Conservation (phyloP, 1,140 invertebrate species). For the Drosophila willistoni region DNA sequence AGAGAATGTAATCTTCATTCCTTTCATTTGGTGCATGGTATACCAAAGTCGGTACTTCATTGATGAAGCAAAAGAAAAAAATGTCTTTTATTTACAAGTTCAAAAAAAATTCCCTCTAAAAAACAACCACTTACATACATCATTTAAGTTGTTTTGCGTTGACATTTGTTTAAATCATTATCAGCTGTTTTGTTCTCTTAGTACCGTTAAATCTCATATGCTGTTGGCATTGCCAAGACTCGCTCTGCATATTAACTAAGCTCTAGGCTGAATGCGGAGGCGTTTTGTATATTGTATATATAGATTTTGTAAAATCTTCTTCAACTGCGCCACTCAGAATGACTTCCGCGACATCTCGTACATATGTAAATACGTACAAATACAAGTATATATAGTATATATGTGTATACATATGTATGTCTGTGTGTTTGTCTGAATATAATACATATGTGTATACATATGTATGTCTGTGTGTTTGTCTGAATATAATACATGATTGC, state of each 20-base stretch:
- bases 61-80: too few relatives aligned
- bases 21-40: too few relatives aligned
- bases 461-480: neutral
- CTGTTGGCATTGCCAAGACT: slow-evolving; percentile 4
- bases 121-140: too few relatives aligned
- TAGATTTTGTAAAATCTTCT: slow-evolving; percentile 16
- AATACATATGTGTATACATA: slow-evolving; percentile 15
- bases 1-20: too few relatives aligned
- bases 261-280: slow-evolving; percentile 24
- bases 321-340: slow-evolving; percentile 37
- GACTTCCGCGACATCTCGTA: slow-evolving; percentile 53
- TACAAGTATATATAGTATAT: neutral
- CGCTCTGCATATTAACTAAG: slow-evolving; percentile 25
- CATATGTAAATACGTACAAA: slow-evolving; percentile 29
- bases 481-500: slow-evolving; percentile 48
- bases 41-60: too few relatives aligned
- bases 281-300: neutral
- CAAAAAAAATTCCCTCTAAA: too few relatives aligned
- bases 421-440: slow-evolving; percentile 17
- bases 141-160: neutral
- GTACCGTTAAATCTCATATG: slow-evolving; percentile 18
- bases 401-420: neutral
- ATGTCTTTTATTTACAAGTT: too few relatives aligned
- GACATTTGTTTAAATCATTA: slow-evolving; percentile 1
- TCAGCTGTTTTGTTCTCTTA: neutral